Conservation (phyloP, 2,888 invertebrate species). For the Eristalinus sepulchralis region DNA sequence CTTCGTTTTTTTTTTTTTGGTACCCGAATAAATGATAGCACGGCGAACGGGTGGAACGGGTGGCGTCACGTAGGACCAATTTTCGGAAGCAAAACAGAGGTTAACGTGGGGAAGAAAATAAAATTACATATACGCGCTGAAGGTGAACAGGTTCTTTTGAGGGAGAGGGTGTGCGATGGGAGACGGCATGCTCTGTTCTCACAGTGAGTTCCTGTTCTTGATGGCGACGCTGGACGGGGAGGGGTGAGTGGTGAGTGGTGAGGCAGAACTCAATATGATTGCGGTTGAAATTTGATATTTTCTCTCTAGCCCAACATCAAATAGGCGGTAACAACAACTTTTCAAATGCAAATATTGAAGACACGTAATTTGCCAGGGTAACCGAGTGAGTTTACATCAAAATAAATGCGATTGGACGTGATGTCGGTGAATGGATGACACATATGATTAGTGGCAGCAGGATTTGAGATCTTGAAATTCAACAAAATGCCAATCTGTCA, state of each 20-base stretch:
- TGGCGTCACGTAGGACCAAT: constrained; percentile 67
- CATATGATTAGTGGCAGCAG: too few species aligned
- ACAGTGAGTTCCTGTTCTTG: constrained; percentile 16
- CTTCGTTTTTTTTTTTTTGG: constrained; percentile 25
- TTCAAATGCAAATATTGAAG: not conserved
- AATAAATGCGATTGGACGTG: too few species aligned
- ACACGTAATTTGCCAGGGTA: not conserved
- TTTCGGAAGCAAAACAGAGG: constrained; percentile 36
- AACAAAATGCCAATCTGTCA: too few species aligned
- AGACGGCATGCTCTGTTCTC: constrained; percentile 14
- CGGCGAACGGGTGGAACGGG: constrained; percentile 27
- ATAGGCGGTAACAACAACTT: not conserved
- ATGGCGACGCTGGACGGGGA: not conserved
- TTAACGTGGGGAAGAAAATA: constrained; percentile 35
- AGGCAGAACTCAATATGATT: not conserved
- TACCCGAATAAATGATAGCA: constrained; percentile 10
- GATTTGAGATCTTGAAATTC: too few species aligned
- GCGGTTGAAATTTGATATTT: not conserved
- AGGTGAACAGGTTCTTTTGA: not conserved
- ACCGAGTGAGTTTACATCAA: not conserved
- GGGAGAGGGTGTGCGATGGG: not conserved
- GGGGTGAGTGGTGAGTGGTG: not conserved
- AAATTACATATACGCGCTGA: constrained; percentile 5
- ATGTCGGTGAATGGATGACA: too few species aligned
- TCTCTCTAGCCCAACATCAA: not conserved